Evolutionary conservation across 2,888 invertebrate species (phyloP).

Genomic region (Camponotus fellah): DNA sequence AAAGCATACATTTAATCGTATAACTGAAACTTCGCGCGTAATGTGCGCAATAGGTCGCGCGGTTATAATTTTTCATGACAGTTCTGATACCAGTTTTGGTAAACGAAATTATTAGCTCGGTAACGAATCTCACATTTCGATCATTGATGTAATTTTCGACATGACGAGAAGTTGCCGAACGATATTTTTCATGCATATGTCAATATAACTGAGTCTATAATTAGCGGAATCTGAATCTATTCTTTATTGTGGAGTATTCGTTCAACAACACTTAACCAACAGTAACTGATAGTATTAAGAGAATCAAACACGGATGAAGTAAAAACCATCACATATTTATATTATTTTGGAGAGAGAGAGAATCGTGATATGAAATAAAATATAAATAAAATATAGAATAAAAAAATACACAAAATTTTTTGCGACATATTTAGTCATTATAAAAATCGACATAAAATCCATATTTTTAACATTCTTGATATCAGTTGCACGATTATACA

Average conservation of each 20-base stretch:
- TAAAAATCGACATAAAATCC: constrained; percentile 11
- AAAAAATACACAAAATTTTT: constrained; percentile 14
- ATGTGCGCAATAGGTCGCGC: constrained; percentile 13
- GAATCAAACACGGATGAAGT: constrained; percentile 18
- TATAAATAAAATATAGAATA: constrained; percentile 24
- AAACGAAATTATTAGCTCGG: constrained; percentile 54
- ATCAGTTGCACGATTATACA: constrained; percentile 4
- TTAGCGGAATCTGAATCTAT: constrained; percentile 45
- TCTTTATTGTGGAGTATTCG: constrained; percentile 29
- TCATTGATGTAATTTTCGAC: constrained; percentile 46
- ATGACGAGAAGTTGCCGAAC: constrained; percentile 41
- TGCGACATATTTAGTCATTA: not conserved
- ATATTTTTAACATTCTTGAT: constrained; percentile 20
- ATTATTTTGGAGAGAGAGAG: not conserved
- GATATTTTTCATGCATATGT: constrained; percentile 53
- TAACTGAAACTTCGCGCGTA: constrained; percentile 45
- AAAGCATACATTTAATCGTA: constrained; percentile 31
- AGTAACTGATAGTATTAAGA: constrained; percentile 19
- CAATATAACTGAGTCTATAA: constrained; percentile 55
- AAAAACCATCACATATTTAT: not conserved
- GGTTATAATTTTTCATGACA: constrained; percentile 55
- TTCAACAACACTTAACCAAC: constrained; percentile 22
- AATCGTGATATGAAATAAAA: not conserved
- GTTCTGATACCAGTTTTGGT: constrained; percentile 24
- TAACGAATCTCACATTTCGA: constrained; percentile 38